Percentiles rank a stretch among this genome's conserved stretches.
phyloP scores from a whole-genome alignment of 2,113 vertebrate species.

The Myiozetetes cayanensis region DNA sequence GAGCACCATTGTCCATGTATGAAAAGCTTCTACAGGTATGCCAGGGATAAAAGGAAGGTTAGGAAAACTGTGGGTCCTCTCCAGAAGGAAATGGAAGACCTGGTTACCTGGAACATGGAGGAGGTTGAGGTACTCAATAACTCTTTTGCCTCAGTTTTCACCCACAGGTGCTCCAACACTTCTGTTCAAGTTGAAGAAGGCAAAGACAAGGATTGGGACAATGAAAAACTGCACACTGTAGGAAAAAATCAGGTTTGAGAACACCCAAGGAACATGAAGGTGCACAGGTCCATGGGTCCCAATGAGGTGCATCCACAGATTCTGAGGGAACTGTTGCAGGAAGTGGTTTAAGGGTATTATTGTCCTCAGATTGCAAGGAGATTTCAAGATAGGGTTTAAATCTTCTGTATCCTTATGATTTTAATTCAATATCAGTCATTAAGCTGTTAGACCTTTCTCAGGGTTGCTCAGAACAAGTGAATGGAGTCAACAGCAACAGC shows the following conservation, averaged over 20 bases:
- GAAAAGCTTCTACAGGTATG: neutral
- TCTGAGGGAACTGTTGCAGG: neutral
- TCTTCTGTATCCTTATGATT: neutral
- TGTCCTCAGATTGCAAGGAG: neutral
- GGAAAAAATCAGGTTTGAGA: neutral
- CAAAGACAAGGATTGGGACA: neutral
- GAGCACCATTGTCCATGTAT: neutral
- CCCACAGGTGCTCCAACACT: neutral
- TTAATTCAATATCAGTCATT: neutral
- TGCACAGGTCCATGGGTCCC: neutral
- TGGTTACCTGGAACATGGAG: neutral
- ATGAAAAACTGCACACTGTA: neutral
- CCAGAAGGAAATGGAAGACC: neutral
- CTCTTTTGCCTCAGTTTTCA: neutral
- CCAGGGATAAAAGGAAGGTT: neutral
- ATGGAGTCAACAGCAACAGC: neutral
- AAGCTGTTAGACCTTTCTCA: neutral
- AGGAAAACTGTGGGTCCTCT: neutral
- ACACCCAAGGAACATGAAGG: neutral
- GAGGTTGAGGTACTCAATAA: neutral
- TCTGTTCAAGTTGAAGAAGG: neutral
- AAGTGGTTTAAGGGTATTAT: neutral
- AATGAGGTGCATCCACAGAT: neutral
- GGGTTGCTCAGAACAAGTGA: neutral
- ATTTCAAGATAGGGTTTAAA: neutral